These are phyloP conservation scores for Lordiphosa mommai DNA, from an alignment of 1,140 invertebrate genomes.

Conservation along the genomic window DNA sequence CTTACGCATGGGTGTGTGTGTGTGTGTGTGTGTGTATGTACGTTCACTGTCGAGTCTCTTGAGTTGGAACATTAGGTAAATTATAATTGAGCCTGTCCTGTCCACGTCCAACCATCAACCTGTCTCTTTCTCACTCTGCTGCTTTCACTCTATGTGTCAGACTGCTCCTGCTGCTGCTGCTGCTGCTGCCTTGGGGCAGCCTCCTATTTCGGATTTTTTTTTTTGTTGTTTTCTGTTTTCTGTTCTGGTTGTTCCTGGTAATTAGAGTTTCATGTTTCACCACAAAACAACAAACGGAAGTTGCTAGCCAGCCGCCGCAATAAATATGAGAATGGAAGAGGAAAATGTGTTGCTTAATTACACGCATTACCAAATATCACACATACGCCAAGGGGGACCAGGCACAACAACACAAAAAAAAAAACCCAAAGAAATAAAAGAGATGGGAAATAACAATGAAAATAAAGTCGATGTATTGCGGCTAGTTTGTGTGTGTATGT, in stretches of 20 bases:
- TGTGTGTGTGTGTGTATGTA: neutral
- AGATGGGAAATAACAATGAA: neutral
- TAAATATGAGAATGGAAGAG: conserved; percentile 10
- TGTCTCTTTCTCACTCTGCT: no score
- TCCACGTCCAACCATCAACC: neutral
- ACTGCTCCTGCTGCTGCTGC: no score
- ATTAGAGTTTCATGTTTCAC: conserved; percentile 71
- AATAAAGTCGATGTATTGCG: neutral
- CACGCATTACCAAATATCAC: conserved; percentile 71
- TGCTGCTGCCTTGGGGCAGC: neutral
- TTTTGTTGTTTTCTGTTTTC: conserved; percentile 15
- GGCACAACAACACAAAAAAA: conserved; percentile 3
- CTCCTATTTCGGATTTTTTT: conserved; percentile 4
- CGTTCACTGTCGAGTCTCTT: neutral
- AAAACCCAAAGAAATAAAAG: neutral
- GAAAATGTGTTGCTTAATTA: conserved; percentile 66
- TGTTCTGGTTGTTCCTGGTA: conserved; percentile 53
- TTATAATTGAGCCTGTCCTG: conserved; percentile 1
- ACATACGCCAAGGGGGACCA: conserved; percentile 56
- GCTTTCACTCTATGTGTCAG: no score
- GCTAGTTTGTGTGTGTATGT: no score
- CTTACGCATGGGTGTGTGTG: neutral
- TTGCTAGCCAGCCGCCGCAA: conserved; percentile 49
- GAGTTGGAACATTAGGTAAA: conserved; percentile 5
- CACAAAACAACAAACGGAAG: conserved; percentile 53